Base-by-base conservation (phyloP, 2,113 vertebrate genomes). In the Pavo muticus region DNA sequence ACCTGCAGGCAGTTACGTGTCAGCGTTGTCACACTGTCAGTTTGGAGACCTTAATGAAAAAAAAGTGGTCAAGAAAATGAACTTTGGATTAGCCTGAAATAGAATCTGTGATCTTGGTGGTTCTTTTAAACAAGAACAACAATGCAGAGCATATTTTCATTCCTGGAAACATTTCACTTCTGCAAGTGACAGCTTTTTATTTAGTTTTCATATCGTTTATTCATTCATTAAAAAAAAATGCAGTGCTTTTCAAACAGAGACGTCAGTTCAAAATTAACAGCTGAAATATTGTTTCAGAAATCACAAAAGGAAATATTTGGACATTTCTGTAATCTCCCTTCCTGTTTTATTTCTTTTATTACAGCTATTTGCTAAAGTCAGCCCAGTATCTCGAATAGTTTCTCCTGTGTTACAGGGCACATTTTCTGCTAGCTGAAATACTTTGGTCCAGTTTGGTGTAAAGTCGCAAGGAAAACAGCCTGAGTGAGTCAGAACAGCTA, bases 171-270 rank as follows among this genome's bases (percentile, higher is more conserved):
- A 82, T 82, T 95, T 94, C 75, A 61, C 5, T 91, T 88, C 44
- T 72, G 72, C 6, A 4, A 84, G 52, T 89, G 65, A 60, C 61
- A 84, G 30, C 39, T 93, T 93, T 94, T 61, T 87, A 40, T 71
- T 93, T 92, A 65, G 44, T 78, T 92, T 93, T 92, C 80, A n/a
- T 11, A 42, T 68, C 44, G 67, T 78, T 94, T 87, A 90, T 79
- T 86, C 44, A 79, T 93, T 75, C 4, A 17, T 40, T 81, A 88
- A 13, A 87, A 91, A 93, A 93, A 87, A 68, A 78, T 7, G 10
- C 25, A 81, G 39, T 23, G 32, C 15, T 84, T 95, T 89, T 78
- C 57, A 94, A 92, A 93, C 45, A 93, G 60, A 78, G 23, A 44
- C 65, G 57, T 78, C 3, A 48, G 84, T 92, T 91, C 68, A 52